A percentile compares a stretch with the other conserved stretches of the same genome.
Conservation (phyloP, 2,113 vertebrate species). For the Boleophthalmus pectinirostris region DNA sequence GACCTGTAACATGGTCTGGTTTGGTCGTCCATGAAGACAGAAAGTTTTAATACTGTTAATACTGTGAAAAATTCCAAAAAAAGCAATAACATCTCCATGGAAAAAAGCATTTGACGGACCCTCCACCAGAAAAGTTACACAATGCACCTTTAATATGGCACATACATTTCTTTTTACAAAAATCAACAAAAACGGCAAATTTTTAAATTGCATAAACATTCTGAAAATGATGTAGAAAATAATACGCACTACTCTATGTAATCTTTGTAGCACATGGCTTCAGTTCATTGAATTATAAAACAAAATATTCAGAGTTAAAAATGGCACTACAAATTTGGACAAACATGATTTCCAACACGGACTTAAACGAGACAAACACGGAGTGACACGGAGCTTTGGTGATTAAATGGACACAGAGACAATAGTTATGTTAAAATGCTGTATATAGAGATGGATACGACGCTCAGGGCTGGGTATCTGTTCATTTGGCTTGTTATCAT, state of each 20-base stretch:
- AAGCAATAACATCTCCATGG: too few relatives aligned
- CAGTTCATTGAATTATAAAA: conserved; percentile 30
- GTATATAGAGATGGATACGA: neutral
- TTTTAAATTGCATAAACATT: neutral
- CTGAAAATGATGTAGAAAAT: neutral
- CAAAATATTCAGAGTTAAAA: neutral
- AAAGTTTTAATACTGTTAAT: too few relatives aligned
- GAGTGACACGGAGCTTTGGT: too few relatives aligned
- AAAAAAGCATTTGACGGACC: too few relatives aligned
- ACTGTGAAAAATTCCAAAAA: too few relatives aligned
- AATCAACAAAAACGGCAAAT: too few relatives aligned
- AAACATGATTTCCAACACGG: neutral
- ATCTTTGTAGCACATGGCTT: neutral
- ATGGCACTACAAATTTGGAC: neutral
- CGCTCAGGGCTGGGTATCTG: neutral
- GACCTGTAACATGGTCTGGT: too few relatives aligned
- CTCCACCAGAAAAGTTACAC: too few relatives aligned
- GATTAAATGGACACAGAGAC: neutral
- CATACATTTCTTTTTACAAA: too few relatives aligned
- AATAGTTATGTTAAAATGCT: neutral
- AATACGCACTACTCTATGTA: neutral
- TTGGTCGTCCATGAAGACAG: too few relatives aligned
- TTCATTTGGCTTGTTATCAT: neutral
- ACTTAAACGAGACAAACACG: too few relatives aligned
- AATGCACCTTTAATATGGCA: too few relatives aligned